Percentiles rank a stretch among this genome's conserved stretches.
phyloP scores from a whole-genome alignment of 2,888 invertebrate species.

The Pammene aurita region DNA sequence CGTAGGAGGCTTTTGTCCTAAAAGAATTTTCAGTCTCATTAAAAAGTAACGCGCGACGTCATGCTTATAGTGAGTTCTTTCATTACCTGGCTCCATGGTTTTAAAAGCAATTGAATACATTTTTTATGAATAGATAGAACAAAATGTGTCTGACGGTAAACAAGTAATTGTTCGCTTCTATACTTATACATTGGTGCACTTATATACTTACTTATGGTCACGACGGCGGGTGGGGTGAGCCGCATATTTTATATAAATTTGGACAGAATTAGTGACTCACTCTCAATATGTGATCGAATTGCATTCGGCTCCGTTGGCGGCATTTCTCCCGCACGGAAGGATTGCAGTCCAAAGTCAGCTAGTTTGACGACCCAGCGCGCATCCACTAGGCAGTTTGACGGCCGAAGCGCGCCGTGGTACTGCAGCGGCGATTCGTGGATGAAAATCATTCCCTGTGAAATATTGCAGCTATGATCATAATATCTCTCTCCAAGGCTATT shows the following conservation, averaged over 20 bases:
- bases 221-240: too few relatives aligned
- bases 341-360: slow-evolving; percentile 94
- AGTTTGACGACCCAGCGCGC: slow-evolving; percentile 97
- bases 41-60: slow-evolving; percentile 1
- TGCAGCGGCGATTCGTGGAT: slow-evolving; percentile 93
- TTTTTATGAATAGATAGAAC: background rate
- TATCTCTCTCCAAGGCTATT: background rate
- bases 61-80: background rate
- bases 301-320: slow-evolving; percentile 84
- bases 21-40: background rate
- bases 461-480: background rate
- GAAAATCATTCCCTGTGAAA: slow-evolving; percentile 91
- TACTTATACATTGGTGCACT: too few relatives aligned
- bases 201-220: too few relatives aligned
- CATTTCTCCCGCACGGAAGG: slow-evolving; percentile 91
- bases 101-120: background rate
- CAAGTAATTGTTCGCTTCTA: too few relatives aligned
- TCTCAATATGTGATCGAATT: slow-evolving; percentile 87
- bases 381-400: slow-evolving; percentile 96
- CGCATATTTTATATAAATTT: too few relatives aligned
- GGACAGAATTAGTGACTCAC: slow-evolving; percentile 80
- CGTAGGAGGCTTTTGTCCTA: background rate
- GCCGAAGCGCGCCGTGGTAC: slow-evolving; percentile 93
- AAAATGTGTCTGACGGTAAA: background rate
- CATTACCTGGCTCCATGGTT: background rate